A percentile compares a stretch with the other conserved stretches of the same genome.
These are phyloP conservation scores for Cynaeus angustus DNA, from an alignment of 2,888 invertebrate species.

Conservation along the genomic window DNA sequence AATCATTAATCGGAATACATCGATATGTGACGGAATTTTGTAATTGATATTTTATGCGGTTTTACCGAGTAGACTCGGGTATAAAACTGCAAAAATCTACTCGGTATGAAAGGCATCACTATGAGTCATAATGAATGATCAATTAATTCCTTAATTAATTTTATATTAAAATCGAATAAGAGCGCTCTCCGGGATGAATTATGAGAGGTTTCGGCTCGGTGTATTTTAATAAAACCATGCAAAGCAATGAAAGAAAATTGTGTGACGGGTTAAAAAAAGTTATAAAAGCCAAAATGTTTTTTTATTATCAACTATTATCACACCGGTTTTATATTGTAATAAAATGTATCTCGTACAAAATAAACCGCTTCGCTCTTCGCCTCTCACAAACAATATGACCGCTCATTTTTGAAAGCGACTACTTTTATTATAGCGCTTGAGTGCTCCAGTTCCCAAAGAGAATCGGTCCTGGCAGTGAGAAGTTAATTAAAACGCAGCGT, in stretches of 20 bases:
- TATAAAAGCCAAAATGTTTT: no score
- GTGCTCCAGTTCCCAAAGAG: conserved; percentile 42
- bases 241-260: no score
- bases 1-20: conserved; percentile 11
- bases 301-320: no score
- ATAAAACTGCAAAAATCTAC: conserved; percentile 7
- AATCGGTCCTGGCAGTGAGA: conserved; percentile 38
- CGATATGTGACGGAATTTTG: neutral
- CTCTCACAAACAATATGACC: conserved; percentile 21
- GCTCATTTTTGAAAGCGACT: conserved; percentile 32
- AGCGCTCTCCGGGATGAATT: conserved; percentile 8
- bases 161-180: conserved; percentile 31
- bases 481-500: conserved; percentile 46
- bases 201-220: neutral
- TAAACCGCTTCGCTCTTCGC: neutral
- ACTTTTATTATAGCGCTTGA: conserved; percentile 41
- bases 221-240: no score
- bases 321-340: no score
- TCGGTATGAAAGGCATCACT: neutral
- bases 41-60: neutral
- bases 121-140: conserved; percentile 24
- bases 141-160: conserved; percentile 36
- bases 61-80: neutral
- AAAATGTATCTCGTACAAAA: no score
- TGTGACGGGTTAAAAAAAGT: no score